Conservation (phyloP, 23 tunicate species). For the Halocynthia roretzi region DNA sequence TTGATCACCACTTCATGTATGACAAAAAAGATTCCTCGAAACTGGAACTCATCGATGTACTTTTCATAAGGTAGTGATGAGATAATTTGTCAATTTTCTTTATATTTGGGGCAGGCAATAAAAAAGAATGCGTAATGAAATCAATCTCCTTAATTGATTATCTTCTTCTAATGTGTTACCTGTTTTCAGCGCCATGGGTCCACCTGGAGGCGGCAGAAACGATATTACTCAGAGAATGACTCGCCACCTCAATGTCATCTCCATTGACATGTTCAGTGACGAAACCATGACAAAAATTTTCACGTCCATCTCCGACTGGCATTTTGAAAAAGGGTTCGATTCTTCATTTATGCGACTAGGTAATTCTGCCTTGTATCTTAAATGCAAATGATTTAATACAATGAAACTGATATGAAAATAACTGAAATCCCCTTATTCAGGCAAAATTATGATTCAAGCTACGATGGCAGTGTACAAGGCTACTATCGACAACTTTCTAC, state of each 20-base stretch:
- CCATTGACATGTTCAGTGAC: constrained; percentile 75
- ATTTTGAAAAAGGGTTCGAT: constrained; percentile 72
- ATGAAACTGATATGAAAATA: too few relatives aligned
- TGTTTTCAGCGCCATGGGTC: constrained; percentile 88
- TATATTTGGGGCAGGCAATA: background rate
- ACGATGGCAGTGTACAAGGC: constrained; percentile 85
- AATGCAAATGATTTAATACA: background rate
- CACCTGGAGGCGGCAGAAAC: constrained; percentile 96
- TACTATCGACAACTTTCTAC: constrained; percentile 72
- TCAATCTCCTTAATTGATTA: background rate
- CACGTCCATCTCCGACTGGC: constrained; percentile 79
- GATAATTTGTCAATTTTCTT: background rate
- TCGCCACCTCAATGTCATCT: constrained; percentile 81
- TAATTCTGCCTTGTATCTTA: background rate
- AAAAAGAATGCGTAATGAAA: background rate
- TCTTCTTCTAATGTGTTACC: background rate
- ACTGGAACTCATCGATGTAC: constrained; percentile 79
- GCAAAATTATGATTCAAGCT: constrained; percentile 91
- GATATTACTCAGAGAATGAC: constrained; percentile 74
- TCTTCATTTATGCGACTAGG: constrained; percentile 60
- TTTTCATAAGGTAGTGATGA: constrained; percentile 47
- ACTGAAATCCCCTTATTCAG: constrained; percentile 9
- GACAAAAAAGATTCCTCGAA: constrained; percentile 88
- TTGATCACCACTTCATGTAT: constrained; percentile 89
- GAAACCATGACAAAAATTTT: constrained; percentile 81